Evolutionary conservation across 1,140 invertebrate genomes (phyloP).

Genomic region (Drosophila pallidifrons): DNA sequence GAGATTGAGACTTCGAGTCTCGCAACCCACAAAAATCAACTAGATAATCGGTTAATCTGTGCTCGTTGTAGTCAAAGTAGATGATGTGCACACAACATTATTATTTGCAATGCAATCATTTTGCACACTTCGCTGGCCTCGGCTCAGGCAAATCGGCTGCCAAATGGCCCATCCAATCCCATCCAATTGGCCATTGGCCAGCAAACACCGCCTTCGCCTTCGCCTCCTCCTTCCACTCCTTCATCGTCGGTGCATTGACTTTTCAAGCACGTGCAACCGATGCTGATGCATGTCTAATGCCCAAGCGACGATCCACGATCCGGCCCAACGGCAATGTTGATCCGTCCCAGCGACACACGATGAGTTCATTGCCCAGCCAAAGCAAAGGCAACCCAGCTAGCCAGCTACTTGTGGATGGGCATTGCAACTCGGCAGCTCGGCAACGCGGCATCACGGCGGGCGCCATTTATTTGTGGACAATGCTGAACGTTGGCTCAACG

Average conservation of each 20-base stretch:
- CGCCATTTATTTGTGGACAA: conserved; percentile 30
- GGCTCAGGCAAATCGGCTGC: not conserved
- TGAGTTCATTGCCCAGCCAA: conserved; percentile 36
- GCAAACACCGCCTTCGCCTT: not conserved
- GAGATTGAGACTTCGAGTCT: too few species aligned
- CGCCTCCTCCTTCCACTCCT: not conserved
- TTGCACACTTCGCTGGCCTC: conserved; percentile 38
- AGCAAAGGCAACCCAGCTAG: not conserved
- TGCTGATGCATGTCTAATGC: conserved; percentile 50
- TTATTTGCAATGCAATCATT: conserved; percentile 32
- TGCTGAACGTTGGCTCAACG: conserved; percentile 6
- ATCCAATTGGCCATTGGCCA: not conserved
- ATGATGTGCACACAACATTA: conserved; percentile 6
- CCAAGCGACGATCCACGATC: conserved; percentile 17
- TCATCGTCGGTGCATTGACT: conserved; percentile 45
- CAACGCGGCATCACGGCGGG: not conserved
- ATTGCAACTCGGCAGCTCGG: not conserved
- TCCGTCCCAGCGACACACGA: conserved; percentile 14
- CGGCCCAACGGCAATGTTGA: conserved; percentile 13
- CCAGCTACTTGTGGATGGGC: conserved; percentile 11
- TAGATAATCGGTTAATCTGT: conserved; percentile 27
- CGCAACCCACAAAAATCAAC: not conserved
- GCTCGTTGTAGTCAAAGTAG: not conserved
- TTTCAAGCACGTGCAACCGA: conserved; percentile 42
- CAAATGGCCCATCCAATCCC: not conserved